Evolutionary conservation across 2,113 vertebrate genomes (phyloP), one percentile per base, ranked within the genome.

Genomic region (Psilopsiagon aurifrons): DNA sequence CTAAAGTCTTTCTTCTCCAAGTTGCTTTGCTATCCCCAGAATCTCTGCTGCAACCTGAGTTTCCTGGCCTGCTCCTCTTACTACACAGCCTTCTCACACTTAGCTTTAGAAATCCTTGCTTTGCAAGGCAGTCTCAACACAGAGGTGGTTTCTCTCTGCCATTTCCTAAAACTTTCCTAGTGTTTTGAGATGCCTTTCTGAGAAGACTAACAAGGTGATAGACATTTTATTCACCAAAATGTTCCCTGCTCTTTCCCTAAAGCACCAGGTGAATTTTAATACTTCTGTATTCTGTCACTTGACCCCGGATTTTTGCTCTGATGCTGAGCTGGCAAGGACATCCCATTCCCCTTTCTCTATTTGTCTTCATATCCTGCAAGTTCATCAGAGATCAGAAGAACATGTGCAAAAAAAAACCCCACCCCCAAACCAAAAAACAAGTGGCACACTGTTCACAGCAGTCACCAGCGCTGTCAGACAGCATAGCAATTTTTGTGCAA

Each of bases 331-430:
- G 37, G 3, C 17, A 71, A 91, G 24, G n/a, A 35, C 17, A 49
- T n/a, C 19, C 25, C 28, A 18, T 70, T 49, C 28, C 16, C 64
- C 44, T 69, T 66, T 18, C 17, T 20, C 76, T 29, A 1, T 7
- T 35, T 6, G 28, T 23, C 13, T 71, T 90, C 8, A 55, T 31
- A 35, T 7, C n/a, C 3, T 5, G 11, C 39, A 41, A 60, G 35
- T 37, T 82, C 17, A 60, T 68, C 35, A 25, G 2, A 4, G 24
- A 64, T 55, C 33, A 71, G 22, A 89, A 77, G 1, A 81, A 60
- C 6, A 35, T 0, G 0, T 9, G 11, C 7, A 60, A 44, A 20
- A 60, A 39, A 43, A 66, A 39, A 19, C 29, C 0, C 6, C 7
- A 25, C 6, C 9, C 15, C 11, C 27, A 39, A 92, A 88, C 46